Percentiles rank a stretch among this genome's conserved stretches.
These are phyloP conservation scores for Polyodon spathula DNA, from an alignment of 2,113 vertebrate species.

Conservation along the genomic window DNA sequence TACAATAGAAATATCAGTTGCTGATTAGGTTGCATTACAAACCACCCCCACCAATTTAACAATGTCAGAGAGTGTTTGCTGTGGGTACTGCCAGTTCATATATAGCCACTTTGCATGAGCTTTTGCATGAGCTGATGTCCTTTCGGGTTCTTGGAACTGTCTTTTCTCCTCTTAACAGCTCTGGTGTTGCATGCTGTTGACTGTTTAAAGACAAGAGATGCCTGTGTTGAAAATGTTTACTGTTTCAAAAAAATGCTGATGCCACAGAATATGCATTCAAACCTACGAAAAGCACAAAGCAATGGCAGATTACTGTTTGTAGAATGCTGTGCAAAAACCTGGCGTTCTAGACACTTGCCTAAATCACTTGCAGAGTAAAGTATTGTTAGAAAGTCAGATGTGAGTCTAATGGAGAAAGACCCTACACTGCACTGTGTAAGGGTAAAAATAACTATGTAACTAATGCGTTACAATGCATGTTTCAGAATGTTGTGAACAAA, in stretches of 20 bases:
- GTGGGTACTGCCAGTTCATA: background rate
- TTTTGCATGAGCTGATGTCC: slow-evolving; percentile 13
- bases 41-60: background rate
- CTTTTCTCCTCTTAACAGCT: background rate
- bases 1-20: background rate
- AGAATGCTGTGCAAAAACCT: no score
- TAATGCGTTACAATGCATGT: no score
- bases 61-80: slow-evolving; percentile 14
- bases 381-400: no score
- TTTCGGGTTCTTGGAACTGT: background rate
- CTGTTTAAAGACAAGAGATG: background rate
- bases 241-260: background rate
- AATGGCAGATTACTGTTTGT: no score
- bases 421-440: no score
- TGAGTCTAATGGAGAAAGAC: no score
- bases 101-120: slow-evolving; percentile 23
- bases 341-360: no score
- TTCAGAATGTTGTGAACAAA: no score
- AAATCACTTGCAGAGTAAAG: no score
- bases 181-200: background rate
- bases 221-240: background rate
- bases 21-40: no score
- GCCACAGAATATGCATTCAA: slow-evolving; percentile 2
- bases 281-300: background rate
- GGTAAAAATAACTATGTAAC: no score